Conservation (phyloP, 2,113 vertebrate genomes). For the Ranitomeya imitator region DNA sequence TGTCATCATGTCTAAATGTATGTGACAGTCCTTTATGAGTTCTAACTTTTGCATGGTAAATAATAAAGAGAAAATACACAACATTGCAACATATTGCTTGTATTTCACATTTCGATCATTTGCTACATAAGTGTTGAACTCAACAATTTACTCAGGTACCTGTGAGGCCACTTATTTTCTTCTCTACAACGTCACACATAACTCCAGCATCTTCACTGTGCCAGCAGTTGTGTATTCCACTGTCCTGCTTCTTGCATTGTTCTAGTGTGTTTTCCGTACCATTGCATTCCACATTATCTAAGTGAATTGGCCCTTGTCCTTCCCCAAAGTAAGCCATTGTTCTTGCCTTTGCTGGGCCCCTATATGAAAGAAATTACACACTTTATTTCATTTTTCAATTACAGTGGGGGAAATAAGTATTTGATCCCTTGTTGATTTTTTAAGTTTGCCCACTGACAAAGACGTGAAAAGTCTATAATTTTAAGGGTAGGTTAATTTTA, state of each 20-base stretch:
- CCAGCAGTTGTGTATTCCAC: slow-evolving; percentile 76
- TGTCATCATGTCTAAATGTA: no score
- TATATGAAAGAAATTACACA: slow-evolving; percentile 62
- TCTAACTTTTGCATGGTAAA: neutral
- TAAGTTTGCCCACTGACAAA: no score
- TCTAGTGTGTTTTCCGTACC: slow-evolving; percentile 77
- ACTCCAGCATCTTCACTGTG: slow-evolving; percentile 81
- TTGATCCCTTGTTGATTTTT: no score
- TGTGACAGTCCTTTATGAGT: neutral
- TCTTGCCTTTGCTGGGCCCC: slow-evolving; percentile 77
- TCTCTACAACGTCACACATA: slow-evolving; percentile 75
- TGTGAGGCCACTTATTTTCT: slow-evolving; percentile 67
- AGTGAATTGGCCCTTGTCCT: slow-evolving; percentile 81
- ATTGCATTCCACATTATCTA: slow-evolving; percentile 82
- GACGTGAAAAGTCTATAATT: no score
- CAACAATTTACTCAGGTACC: slow-evolving; percentile 28
- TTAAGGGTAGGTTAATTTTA: no score
- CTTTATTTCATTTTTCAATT: neutral
- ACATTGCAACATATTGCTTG: neutral
- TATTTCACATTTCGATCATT: neutral
- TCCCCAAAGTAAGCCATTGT: slow-evolving; percentile 79
- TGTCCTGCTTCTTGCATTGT: slow-evolving; percentile 76
- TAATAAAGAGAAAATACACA: neutral
- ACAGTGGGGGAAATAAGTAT: no score
- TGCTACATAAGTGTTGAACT: neutral